Conservation (phyloP, 92 coral and sea anemone species). For the Actinernus sp. region DNA sequence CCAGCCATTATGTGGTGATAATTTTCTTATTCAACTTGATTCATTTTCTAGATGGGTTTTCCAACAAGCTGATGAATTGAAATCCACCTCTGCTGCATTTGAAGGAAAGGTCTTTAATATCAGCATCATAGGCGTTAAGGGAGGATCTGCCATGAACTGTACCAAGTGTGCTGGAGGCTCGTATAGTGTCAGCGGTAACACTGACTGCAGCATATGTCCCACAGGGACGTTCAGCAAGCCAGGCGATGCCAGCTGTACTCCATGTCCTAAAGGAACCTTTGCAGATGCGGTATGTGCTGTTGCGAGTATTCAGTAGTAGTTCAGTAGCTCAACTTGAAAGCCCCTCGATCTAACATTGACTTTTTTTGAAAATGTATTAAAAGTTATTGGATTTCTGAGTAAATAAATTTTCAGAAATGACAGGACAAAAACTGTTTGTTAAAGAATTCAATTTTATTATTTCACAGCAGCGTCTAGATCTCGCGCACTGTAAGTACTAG, state of each 20-base stretch:
- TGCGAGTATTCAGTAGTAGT: not conserved
- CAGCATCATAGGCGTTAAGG: slow-evolving; percentile 70
- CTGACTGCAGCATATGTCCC: slow-evolving; percentile 77
- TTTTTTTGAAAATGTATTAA: too few relatives aligned
- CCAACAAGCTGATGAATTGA: slow-evolving; percentile 74
- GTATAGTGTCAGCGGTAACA: slow-evolving; percentile 41
- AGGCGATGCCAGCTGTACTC: slow-evolving; percentile 56
- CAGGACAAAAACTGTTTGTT: too few relatives aligned
- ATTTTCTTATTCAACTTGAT: too few relatives aligned
- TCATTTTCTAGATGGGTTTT: slow-evolving; percentile 74
- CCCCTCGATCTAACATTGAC: too few relatives aligned
- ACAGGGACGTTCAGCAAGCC: slow-evolving; percentile 48
- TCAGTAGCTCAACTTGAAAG: too few relatives aligned
- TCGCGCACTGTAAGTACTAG: too few relatives aligned
- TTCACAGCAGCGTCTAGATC: too few relatives aligned
- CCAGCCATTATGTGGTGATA: too few relatives aligned
- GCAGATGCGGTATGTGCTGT: slow-evolving; percentile 59
- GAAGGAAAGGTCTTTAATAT: slow-evolving; percentile 72
- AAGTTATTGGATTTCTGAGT: too few relatives aligned
- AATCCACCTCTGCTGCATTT: slow-evolving; percentile 68
- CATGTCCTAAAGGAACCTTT: slow-evolving; percentile 54
- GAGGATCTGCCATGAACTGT: slow-evolving; percentile 73
- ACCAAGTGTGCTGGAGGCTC: slow-evolving; percentile 70
- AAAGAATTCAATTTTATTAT: too few relatives aligned
- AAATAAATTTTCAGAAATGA: too few relatives aligned